Base-by-base conservation (phyloP, 2,888 invertebrate genomes). In the Nemotelus nigrinus region DNA sequence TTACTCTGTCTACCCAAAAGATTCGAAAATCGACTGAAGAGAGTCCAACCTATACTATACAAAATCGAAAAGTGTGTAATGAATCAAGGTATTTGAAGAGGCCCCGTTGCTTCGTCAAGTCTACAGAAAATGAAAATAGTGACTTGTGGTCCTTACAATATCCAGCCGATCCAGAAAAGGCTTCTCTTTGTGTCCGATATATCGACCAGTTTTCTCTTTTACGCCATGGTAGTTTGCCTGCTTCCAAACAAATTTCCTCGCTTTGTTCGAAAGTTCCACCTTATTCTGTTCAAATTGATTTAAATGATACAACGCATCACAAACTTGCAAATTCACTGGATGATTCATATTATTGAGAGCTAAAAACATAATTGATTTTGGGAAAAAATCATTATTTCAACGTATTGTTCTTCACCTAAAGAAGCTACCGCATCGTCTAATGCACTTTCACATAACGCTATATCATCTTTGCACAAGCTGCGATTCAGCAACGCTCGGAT, bases 281-380 rank as follows among this genome's bases (percentile, higher is more conserved):
- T 83, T 82, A 45, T 82, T 81, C 41, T 80, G 80, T 78, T 86
- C 86, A 55, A 86, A 86, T 65, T 82, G 81, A 50, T 86, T 86
- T 2, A 85, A 77, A 45, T 86, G 84, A 55, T 85, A 86, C 0
- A 84, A 78, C 0, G 84, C 85, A 81, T 86, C 85, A 74, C 86
- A 86, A 2, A 85, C 83, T 81, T 86, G 86, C 77, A 86, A 75
- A 77, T 83, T 85, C 1, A 84, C 84, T 0, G 82, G 82, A 3
- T 85, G 84, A 72, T 81, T 83, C 0, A 80, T 80, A 2, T 83
- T 82, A 45, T 82, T 79, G 64, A 78, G 58, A 10, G 77, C 80
- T 82, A 2, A 64, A 79, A 72, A 41, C 8, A 64, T 0, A 25
- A 25, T 25, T 25, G 25, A 25, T 25, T 25, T 25, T 25, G 25